Evolutionary conservation across 2,888 invertebrate species (phyloP).

Genomic region (Hartigia nigra): DNA sequence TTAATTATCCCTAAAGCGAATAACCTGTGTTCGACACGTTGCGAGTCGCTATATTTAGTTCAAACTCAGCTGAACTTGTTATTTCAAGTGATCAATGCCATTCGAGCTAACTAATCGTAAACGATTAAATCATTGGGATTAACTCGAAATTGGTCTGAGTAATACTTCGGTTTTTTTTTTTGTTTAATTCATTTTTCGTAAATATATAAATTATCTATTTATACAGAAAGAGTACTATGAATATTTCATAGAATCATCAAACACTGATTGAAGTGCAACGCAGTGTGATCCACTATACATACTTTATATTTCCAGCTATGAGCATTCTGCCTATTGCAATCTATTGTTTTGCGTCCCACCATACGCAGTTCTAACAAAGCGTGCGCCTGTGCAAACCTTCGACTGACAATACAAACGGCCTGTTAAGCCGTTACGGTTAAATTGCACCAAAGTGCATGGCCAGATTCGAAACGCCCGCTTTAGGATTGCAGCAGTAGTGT

Average conservation of each 20-base stretch:
- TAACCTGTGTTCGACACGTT: too few species aligned
- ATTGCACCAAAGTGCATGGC: conserved; percentile 29
- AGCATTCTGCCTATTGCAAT: neutral
- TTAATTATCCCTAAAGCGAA: neutral
- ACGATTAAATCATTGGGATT: neutral
- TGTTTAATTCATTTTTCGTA: too few species aligned
- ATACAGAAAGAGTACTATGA: neutral
- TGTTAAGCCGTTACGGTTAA: conserved; percentile 39
- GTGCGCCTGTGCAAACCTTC: conserved; percentile 17
- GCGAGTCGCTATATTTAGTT: neutral
- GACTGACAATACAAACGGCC: conserved; percentile 29
- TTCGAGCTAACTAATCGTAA: neutral
- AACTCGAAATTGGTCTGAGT: too few species aligned
- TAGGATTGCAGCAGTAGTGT: neutral
- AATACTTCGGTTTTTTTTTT: too few species aligned
- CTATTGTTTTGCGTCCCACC: neutral
- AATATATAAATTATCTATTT: too few species aligned
- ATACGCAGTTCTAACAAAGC: conserved; percentile 17
- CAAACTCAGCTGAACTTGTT: neutral
- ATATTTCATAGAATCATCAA: neutral
- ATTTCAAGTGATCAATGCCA: neutral
- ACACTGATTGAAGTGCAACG: neutral
- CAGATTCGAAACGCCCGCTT: neutral
- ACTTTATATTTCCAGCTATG: neutral
- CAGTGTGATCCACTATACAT: neutral